Base-by-base conservation (phyloP, 35 echinoderm and acorn worm genomes). In the Chiridota heheva region DNA sequence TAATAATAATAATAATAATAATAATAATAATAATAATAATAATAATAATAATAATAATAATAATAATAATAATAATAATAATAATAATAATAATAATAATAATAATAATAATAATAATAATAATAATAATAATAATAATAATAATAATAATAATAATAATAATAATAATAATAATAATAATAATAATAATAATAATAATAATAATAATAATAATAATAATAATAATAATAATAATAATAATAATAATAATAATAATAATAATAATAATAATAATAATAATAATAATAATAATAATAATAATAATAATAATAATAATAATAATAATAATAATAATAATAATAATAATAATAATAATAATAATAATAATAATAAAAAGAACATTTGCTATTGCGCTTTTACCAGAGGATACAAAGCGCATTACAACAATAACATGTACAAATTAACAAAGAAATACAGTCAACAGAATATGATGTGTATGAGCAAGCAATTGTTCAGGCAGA, bases 351-450 rank as follows among this genome's bases (percentile, higher is more conserved):
- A 53, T 53, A 22, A 53, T 53, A 53, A 53, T 53, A 53, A 53
- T 53, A 53, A 53, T 53, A 53, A 53, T 53, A 13, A 53, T 53
- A 22, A 53, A 53, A n/a, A n/a, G n/a, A n/a, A n/a, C n/a, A n/a
- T n/a, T n/a, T n/a, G n/a, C n/a, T n/a, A n/a, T n/a, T n/a, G n/a
- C n/a, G n/a, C n/a, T n/a, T n/a, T n/a, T n/a, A n/a, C n/a, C n/a
- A n/a, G n/a, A n/a, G n/a, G n/a, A n/a, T n/a, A n/a, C n/a, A n/a
- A n/a, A n/a, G n/a, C n/a, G n/a, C n/a, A n/a, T n/a, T n/a, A n/a
- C n/a, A n/a, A n/a, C n/a, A n/a, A n/a, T n/a, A n/a, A n/a, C n/a
- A n/a, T n/a, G n/a, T n/a, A n/a, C n/a, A n/a, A n/a, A n/a, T n/a
- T n/a, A n/a, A n/a, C n/a, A n/a, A n/a, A n/a, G n/a, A n/a, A n/a